Conservation (phyloP, 2,888 invertebrate genomes). For the Cantharis rufa region DNA sequence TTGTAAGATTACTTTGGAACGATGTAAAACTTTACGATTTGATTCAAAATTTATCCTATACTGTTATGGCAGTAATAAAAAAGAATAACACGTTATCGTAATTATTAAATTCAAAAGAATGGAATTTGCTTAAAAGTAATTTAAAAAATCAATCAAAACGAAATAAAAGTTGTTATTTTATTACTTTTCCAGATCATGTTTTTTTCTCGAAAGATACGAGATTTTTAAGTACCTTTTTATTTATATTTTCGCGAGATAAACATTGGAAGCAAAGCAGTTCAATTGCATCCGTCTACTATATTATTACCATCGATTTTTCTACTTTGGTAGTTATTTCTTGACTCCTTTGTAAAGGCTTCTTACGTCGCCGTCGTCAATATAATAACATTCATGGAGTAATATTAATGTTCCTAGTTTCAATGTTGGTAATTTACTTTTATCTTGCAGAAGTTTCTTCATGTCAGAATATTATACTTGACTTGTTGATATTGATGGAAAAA, state of each 20-base stretch:
- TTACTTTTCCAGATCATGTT: neutral
- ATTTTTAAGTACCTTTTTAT: neutral
- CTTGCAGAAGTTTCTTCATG: neutral
- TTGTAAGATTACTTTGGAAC: neutral
- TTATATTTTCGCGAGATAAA: neutral
- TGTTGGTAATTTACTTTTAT: neutral
- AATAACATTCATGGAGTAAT: neutral
- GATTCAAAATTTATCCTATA: neutral
- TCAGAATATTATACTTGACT: neutral
- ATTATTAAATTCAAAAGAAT: neutral
- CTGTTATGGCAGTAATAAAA: neutral
- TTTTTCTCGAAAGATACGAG: neutral
- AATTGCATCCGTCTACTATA: neutral
- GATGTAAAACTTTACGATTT: neutral
- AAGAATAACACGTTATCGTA: neutral
- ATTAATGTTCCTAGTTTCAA: neutral
- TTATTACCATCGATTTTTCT: neutral
- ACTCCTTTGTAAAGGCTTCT: neutral
- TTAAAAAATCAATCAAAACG: neutral
- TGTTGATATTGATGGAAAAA: neutral
- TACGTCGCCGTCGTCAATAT: neutral
- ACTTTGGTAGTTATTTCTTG: neutral
- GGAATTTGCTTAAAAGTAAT: neutral
- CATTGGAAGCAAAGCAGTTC: neutral
- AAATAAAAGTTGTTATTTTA: neutral